Evolutionary conservation across 1,140 invertebrate genomes (phyloP).

Genomic region (Proales similis): DNA sequence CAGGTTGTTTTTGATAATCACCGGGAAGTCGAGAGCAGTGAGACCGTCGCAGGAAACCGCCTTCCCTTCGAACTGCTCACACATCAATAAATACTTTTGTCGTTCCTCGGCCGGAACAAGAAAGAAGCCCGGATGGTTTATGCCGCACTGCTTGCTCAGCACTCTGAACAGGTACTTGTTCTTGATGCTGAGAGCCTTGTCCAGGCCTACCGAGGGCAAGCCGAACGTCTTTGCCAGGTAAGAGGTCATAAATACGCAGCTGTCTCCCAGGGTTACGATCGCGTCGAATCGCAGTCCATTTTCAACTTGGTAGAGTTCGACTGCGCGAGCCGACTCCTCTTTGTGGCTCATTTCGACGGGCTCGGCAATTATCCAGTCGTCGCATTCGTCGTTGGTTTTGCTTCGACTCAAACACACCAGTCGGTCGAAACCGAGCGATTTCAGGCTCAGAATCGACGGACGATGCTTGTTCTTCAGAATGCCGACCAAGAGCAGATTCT

Average conservation of each 20-base stretch:
- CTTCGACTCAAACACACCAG: conserved; percentile 6
- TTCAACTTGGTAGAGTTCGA: background rate
- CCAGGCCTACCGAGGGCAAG: conserved; percentile 15
- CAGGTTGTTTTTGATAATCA: conserved; percentile 20
- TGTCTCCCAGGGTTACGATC: conserved; percentile 25
- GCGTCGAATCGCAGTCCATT: conserved; percentile 2
- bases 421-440: conserved; percentile 5
- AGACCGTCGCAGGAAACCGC: background rate
- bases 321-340: background rate
- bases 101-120: background rate
- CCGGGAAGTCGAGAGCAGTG: background rate
- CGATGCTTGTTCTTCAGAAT: no score
- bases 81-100: background rate
- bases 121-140: conserved; percentile 9
- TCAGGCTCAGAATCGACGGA: no score
- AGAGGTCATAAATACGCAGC: background rate
- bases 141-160: background rate
- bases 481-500: no score
- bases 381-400: background rate
- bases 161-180: conserved; percentile 25
- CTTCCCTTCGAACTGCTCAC: background rate
- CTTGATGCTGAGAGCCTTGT: background rate
- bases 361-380: conserved; percentile 18
- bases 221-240: conserved; percentile 19
- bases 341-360: conserved; percentile 1